Percentiles rank a stretch among this genome's conserved stretches.
Conservation (phyloP, 2,888 invertebrate genomes). For the Ommatoiulus sabulosus region DNA sequence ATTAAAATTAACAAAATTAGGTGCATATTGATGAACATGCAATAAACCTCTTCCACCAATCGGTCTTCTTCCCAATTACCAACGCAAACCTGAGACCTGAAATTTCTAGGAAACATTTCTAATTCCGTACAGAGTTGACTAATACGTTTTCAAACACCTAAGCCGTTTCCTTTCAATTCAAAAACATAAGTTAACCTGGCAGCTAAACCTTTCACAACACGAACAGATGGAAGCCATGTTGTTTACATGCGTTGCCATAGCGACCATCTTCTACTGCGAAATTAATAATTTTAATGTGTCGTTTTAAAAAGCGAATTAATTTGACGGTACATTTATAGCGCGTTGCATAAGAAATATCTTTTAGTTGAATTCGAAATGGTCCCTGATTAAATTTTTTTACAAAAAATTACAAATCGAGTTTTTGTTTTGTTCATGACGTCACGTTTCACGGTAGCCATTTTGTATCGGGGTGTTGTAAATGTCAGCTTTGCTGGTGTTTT, state of each 20-base stretch:
- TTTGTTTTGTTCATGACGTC: neutral
- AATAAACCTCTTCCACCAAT: neutral
- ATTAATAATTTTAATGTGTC: too few species aligned
- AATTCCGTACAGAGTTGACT: neutral
- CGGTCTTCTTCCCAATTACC: slow-evolving; percentile 52
- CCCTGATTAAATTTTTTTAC: too few species aligned
- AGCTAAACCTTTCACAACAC: neutral
- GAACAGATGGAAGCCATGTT: neutral
- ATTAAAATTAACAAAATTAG: neutral
- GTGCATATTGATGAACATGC: neutral
- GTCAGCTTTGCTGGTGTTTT: slow-evolving; percentile 47
- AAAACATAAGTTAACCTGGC: neutral
- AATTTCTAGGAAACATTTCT: slow-evolving; percentile 36
- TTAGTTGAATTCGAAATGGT: too few species aligned
- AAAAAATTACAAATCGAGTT: too few species aligned
- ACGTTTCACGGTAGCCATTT: slow-evolving; percentile 39
- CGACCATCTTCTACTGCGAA: neutral
- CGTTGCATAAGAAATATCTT: too few species aligned
- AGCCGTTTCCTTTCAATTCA: neutral
- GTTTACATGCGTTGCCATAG: neutral
- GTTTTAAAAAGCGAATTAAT: too few species aligned
- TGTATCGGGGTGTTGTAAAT: slow-evolving; percentile 51
- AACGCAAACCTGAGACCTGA: neutral
- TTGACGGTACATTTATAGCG: too few species aligned
- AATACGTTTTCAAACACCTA: neutral